These are phyloP conservation scores for Sylvicola cinctus DNA, from an alignment of 2,888 invertebrate species.

Conservation along the genomic window DNA sequence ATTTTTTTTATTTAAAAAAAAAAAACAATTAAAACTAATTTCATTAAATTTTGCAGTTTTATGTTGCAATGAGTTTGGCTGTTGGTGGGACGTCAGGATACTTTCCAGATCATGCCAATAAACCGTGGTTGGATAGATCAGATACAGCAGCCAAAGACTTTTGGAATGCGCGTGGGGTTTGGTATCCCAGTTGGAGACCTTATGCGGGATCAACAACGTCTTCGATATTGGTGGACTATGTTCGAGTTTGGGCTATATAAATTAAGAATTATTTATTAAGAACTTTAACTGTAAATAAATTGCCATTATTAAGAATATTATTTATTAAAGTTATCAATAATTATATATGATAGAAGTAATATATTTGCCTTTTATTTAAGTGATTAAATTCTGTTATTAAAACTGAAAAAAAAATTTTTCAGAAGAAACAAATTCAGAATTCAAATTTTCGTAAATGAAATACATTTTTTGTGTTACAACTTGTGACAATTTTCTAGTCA, in stretches of 20 bases:
- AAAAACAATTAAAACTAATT: not conserved
- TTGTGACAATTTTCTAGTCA: too few relatives aligned
- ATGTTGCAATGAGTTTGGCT: constrained; percentile 42
- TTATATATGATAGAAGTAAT: too few relatives aligned
- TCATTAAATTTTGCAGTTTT: constrained; percentile 24
- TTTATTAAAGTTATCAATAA: too few relatives aligned
- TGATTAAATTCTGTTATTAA: too few relatives aligned
- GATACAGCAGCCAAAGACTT: constrained; percentile 2
- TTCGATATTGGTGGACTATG: constrained; percentile 4
- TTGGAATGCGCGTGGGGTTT: constrained; percentile 3
- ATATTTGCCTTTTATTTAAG: too few relatives aligned
- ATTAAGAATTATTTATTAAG: too few relatives aligned
- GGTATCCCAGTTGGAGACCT: constrained; percentile 5
- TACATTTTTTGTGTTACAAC: too few relatives aligned
- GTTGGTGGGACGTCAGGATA: constrained; percentile 43
- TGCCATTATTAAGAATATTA: too few relatives aligned
- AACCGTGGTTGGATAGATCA: constrained; percentile 4
- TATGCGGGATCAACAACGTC: constrained; percentile 3
- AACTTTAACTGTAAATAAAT: too few relatives aligned
- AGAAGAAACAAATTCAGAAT: too few relatives aligned
- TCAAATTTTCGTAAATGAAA: too few relatives aligned
- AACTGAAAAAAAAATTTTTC: too few relatives aligned
- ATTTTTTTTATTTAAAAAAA: not conserved
- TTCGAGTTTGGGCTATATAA: constrained; percentile 5
- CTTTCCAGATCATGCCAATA: constrained; percentile 29